Percentiles rank a stretch among this genome's conserved stretches.
phyloP scores from a whole-genome alignment of 2,888 invertebrate species.

The Eilema caniola region DNA sequence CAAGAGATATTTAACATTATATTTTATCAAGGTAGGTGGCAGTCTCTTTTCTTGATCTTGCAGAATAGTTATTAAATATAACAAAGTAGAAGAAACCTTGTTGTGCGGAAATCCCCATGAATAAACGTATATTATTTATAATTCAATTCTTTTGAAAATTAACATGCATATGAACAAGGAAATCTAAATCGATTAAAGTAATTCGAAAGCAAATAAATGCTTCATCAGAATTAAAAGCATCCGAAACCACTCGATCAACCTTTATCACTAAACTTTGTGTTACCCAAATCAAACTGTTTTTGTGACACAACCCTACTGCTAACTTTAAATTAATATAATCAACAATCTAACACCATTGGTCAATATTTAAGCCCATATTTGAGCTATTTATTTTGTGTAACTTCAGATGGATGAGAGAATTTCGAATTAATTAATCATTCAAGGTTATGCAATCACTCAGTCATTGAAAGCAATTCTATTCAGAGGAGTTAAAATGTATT shows the following conservation, averaged over 20 bases:
- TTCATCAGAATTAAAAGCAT: constrained; percentile 63
- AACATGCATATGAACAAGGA: neutral
- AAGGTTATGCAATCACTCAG: constrained; percentile 29
- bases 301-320: constrained; percentile 52
- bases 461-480: constrained; percentile 9
- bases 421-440: constrained; percentile 21
- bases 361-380: constrained; percentile 50
- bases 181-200: constrained; percentile 14
- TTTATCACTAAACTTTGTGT: constrained; percentile 64
- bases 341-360: constrained; percentile 46
- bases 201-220: constrained; percentile 41
- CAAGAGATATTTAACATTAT: neutral
- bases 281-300: constrained; percentile 65
- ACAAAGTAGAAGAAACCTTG: no score
- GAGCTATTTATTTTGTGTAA: constrained; percentile 38
- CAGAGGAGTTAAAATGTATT: constrained; percentile 8
- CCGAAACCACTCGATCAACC: constrained; percentile 61
- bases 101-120: no score
- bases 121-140: no score
- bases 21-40: neutral
- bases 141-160: neutral
- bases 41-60: no score
- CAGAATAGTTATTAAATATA: neutral
- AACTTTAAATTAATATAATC: constrained; percentile 59
- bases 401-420: constrained; percentile 24